A percentile compares a stretch with the other conserved stretches of the same genome.
Conservation (phyloP, 1,140 invertebrate species). For the Leptinotarsa undecemlineata region DNA sequence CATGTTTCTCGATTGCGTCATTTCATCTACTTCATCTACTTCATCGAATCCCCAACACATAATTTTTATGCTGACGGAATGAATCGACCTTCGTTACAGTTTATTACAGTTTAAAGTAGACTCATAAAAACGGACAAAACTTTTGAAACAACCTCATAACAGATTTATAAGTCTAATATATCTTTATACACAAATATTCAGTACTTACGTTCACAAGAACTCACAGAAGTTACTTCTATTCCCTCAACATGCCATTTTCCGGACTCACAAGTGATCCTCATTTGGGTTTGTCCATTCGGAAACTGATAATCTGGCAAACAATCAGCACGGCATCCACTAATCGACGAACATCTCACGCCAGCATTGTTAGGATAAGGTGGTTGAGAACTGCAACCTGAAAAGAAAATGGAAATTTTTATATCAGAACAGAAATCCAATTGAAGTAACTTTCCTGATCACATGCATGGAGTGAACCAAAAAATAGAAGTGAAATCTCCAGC, state of each 20-base stretch:
- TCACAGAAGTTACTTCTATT: constrained; percentile 58
- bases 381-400: constrained; percentile 13
- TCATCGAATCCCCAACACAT: too few relatives aligned
- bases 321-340: constrained; percentile 60
- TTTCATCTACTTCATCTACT: too few relatives aligned
- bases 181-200: neutral
- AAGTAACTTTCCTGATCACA: neutral
- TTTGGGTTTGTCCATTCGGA: constrained; percentile 59
- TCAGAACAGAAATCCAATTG: neutral
- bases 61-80: too few relatives aligned
- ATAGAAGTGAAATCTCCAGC: too few relatives aligned
- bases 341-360: constrained; percentile 54
- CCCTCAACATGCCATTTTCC: constrained; percentile 62
- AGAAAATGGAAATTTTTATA: neutral
- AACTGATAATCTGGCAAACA: constrained; percentile 65
- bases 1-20: too few relatives aligned
- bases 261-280: constrained; percentile 61
- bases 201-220: constrained; percentile 66
- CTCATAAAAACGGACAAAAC: too few relatives aligned
- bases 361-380: constrained; percentile 54
- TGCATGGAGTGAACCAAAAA: too few relatives aligned
- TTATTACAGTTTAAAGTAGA: too few relatives aligned
- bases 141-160: too few relatives aligned
- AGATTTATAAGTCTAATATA: neutral
- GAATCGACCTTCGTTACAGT: too few relatives aligned